Evolutionary conservation across 2,888 invertebrate species (phyloP), one percentile per base, ranked within the genome.

Genomic region (Pomacea canaliculata): DNA sequence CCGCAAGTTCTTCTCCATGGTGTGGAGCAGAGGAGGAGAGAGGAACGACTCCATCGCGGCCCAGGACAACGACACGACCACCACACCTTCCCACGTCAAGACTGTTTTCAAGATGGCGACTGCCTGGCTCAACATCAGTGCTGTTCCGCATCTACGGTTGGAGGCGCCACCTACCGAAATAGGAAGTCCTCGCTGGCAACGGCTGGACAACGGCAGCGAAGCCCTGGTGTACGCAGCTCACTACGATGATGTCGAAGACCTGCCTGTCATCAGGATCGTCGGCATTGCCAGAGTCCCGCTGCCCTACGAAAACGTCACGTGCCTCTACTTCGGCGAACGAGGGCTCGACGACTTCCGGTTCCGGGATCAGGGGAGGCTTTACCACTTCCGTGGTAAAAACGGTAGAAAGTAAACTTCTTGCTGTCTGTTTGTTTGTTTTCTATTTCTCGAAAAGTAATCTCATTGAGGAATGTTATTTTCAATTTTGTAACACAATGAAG

Each of bases 151-250:
- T 16, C 51, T 72, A 3, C 27, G 5, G 12, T 72, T 66, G 72
- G 27, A 51, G 4, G 72, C 66, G 8, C 65, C 48, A 7, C 72
- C 72, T 1, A n/a, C 66, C 12, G 23, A 48, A 13, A 49, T 9
- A 51, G 66, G 73, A 18, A 12, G 56, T 2, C 67, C 73, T 1
- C 56, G 66, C 16, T 73, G 73, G 73, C 73, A 73, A 13, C n/a
- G 10, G 19, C 46, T 73, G 19, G 73, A 73, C 67, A 68, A 46
- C n/a, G 13, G 7, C 60, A 37, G 27, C 7, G 51, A 66, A 13
- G 73, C 48, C 56, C 48, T 73, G 19, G 60, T 68, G 46, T 73
- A 73, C 68, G 27, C 73, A 4, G 73, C 73, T 9, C 73, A 73
- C 59, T 73, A 73, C 19, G 73, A 73, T 23, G 73, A 73, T 19